These are phyloP conservation scores for Leptestheria dahalacensis DNA, from an alignment of 1,140 invertebrate genomes.

Conservation along the genomic window DNA sequence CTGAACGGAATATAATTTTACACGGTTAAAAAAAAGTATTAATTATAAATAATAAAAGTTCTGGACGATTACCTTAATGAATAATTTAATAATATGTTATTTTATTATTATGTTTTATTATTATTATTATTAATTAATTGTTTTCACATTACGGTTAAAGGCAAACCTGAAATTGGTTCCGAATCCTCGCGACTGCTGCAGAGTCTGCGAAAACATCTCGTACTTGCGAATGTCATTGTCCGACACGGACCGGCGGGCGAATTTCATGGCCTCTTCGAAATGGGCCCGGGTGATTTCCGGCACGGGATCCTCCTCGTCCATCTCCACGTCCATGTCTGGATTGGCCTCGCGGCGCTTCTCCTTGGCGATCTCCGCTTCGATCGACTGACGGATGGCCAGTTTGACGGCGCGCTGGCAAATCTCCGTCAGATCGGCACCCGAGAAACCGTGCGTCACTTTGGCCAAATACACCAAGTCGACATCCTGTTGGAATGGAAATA, in stretches of 20 bases:
- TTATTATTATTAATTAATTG: conserved; percentile 10
- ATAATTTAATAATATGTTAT: too few species aligned
- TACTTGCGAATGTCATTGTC: conserved; percentile 99
- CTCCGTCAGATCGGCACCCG: conserved; percentile 97
- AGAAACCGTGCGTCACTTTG: conserved; percentile 93
- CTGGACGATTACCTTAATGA: too few species aligned
- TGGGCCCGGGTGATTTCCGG: conserved; percentile 92
- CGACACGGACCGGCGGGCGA: conserved; percentile 91
- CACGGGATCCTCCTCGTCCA: conserved; percentile 94
- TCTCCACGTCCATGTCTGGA: conserved; percentile 47
- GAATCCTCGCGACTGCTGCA: conserved; percentile 97
- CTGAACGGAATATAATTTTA: too few species aligned
- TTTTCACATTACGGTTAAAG: conserved; percentile 1
- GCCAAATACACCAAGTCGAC: conserved; percentile 89
- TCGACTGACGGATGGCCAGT: conserved; percentile 92
- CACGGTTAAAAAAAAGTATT: too few species aligned
- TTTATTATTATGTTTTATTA: background rate
- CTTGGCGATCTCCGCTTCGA: conserved; percentile 77
- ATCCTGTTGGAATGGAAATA: too few species aligned
- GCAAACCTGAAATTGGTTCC: conserved; percentile 82
- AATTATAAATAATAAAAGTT: too few species aligned
- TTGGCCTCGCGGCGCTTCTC: conserved; percentile 72
- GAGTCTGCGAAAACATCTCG: conserved; percentile 99
- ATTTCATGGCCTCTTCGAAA: conserved; percentile 99
- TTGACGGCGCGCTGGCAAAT: conserved; percentile 99